A percentile compares a stretch with the other conserved stretches of the same genome.
Conservation (phyloP, 1,140 invertebrate species). For the Rhopalosiphum maidis region DNA sequence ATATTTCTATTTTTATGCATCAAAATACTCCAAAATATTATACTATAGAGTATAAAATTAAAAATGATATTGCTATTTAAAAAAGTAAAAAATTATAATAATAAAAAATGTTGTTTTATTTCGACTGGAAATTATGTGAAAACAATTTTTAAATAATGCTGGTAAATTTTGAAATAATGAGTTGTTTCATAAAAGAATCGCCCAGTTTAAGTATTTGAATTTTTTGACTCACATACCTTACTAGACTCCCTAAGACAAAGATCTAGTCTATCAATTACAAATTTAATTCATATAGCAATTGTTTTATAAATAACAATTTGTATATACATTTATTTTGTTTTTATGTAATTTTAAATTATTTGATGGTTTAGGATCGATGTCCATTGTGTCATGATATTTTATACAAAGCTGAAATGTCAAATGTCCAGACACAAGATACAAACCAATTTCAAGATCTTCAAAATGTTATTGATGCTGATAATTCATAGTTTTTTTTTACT, state of each 20-base stretch:
- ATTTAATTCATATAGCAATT: too few species aligned
- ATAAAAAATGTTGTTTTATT: too few species aligned
- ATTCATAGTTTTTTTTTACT: conserved; percentile 1
- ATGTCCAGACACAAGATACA: conserved; percentile 60
- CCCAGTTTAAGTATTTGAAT: neutral
- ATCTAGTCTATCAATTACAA: too few species aligned
- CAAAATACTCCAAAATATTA: too few species aligned
- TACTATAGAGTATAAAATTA: too few species aligned
- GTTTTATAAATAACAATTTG: neutral
- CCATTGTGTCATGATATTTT: conserved; percentile 83
- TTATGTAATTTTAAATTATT: conserved; percentile 42
- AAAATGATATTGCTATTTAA: too few species aligned
- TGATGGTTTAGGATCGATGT: conserved; percentile 72
- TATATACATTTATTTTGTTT: neutral
- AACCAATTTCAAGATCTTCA: neutral
- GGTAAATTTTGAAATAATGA: too few species aligned
- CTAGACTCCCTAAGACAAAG: neutral
- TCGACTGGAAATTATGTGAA: too few species aligned
- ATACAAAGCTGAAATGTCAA: conserved; percentile 67
- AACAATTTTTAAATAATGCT: too few species aligned
- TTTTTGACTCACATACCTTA: neutral
- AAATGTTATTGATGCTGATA: conserved; percentile 40
- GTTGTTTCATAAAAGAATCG: too few species aligned
- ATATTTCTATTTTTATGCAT: too few species aligned
- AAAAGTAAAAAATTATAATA: too few species aligned